These are phyloP conservation scores for Labrus mixtus DNA, from an alignment of 2,113 vertebrate species.

Conservation along the genomic window DNA sequence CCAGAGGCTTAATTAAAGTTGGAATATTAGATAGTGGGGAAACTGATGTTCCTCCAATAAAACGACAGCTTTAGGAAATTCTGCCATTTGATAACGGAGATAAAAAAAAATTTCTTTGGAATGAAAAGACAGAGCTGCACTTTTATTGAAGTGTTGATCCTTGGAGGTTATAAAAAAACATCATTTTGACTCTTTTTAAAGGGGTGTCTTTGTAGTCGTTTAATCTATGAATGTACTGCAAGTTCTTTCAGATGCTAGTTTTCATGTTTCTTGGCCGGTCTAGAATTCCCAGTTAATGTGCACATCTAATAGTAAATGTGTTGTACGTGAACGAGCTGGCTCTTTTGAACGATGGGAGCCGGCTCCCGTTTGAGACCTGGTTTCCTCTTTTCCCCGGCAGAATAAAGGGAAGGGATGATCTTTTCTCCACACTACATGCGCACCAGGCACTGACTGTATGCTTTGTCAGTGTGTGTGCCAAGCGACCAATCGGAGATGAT, in stretches of 20 bases:
- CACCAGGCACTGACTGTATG: too few species aligned
- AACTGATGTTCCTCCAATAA: constrained; percentile 60
- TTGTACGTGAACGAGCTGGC: too few species aligned
- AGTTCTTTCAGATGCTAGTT: not conserved
- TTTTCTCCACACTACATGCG: too few species aligned
- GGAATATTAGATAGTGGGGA: constrained; percentile 61
- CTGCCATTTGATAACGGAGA: constrained; percentile 49
- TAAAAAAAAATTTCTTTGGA: constrained; percentile 17
- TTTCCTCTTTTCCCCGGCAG: too few species aligned
- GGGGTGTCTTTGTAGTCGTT: not conserved
- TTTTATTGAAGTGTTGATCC: constrained; percentile 15
- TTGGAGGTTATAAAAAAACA: not conserved
- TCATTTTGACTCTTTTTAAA: constrained; percentile 7
- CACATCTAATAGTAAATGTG: constrained; percentile 8
- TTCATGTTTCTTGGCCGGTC: constrained; percentile 1
- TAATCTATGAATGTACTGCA: not conserved
- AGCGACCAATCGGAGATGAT: too few species aligned
- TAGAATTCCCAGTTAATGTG: constrained; percentile 18
- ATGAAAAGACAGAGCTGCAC: constrained; percentile 13
- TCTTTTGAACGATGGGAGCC: too few species aligned
- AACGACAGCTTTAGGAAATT: constrained; percentile 50
- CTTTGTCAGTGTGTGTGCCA: too few species aligned
- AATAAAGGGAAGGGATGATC: too few species aligned
- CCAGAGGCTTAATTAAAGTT: constrained; percentile 82
- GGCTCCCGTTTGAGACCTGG: too few species aligned